Base-by-base conservation (phyloP, 2,888 invertebrate genomes). In the Amphiduros pacificus region DNA sequence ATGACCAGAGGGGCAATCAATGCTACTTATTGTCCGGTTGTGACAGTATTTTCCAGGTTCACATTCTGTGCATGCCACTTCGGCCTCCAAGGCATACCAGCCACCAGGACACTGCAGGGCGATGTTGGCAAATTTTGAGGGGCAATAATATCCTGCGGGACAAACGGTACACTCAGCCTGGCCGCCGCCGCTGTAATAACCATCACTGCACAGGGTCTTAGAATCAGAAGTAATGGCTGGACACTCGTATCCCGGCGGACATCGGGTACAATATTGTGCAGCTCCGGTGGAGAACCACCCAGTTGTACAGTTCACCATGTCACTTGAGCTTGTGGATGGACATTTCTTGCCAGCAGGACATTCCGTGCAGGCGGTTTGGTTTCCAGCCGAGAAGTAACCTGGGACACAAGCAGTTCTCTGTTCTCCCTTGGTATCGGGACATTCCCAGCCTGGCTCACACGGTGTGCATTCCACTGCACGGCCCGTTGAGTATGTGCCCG, bases 91-190 rank as follows among this genome's bases (percentile, higher is more conserved):
- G 20, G 78, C 68, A 63, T 76, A 80, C n/a, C 71, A 71, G 2
- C 79, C 79, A 29, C 66, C 44, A 17, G 65, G 61, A 66, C 80
- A 80, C 11, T 56, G 63, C 6, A 71, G 55, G 5, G 62, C 32
- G n/a, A 62, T 48, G 44, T 68, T 68, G 44, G 68, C 71, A 66
- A 74, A 79, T 4, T 68, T 77, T n/a, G 71, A 71, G 6, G 78
- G 78, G 58, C 79, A 79, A 5, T 71, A 70, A 62, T 75, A 78
- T 0, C 80, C 80, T 26, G 77, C 74, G 0, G 75, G 71, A 65
- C 80, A 80, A 17, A 62, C 41, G 0, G 66, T 68, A 71, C 80
- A 80, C 0, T 73, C 70, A 55, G 49, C 70, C 28, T 67, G 66
- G 0, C 75, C 74, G 2, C 78, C 66, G 11, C 65, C 72, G 40